These are phyloP conservation scores for Yponomeuta plumbellus DNA, from an alignment of 2,888 invertebrate genomes.

Conservation along the genomic window DNA sequence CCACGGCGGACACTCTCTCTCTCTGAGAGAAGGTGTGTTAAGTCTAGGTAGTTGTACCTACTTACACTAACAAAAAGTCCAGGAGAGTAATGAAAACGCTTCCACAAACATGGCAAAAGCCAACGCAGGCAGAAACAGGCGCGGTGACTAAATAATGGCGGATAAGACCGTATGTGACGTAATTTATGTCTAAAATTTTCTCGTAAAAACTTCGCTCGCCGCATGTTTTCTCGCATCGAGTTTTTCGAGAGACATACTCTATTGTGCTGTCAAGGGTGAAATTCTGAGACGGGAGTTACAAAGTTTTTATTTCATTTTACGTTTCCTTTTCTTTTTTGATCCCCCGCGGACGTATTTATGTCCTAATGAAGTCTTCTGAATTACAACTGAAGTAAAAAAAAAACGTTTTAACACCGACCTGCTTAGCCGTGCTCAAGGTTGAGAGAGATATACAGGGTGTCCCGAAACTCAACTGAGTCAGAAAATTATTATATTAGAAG, in stretches of 20 bases:
- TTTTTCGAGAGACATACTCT: constrained; percentile 40
- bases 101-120: constrained; percentile 56
- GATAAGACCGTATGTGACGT: constrained; percentile 62
- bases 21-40: not conserved
- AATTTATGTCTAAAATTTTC: constrained; percentile 39
- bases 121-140: constrained; percentile 50
- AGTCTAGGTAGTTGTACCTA: no score
- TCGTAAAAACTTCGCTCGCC: constrained; percentile 25
- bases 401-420: no score
- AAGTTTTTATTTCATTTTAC: constrained; percentile 24
- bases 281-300: constrained; percentile 50
- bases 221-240: constrained; percentile 43
- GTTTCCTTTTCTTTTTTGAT: constrained; percentile 2
- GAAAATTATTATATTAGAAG: no score
- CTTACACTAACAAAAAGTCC: constrained; percentile 20
- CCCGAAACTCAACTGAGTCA: no score
- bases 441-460: no score
- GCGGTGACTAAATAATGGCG: constrained; percentile 60
- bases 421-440: no score
- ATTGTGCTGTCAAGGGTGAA: constrained; percentile 43
- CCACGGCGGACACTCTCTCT: not conserved
- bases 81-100: constrained; percentile 51
- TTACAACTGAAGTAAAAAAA: not conserved
- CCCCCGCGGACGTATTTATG: not conserved
- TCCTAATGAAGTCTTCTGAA: not conserved